Evolutionary conservation across 2,888 invertebrate species (phyloP).

Genomic region (Microchrysa polita): DNA sequence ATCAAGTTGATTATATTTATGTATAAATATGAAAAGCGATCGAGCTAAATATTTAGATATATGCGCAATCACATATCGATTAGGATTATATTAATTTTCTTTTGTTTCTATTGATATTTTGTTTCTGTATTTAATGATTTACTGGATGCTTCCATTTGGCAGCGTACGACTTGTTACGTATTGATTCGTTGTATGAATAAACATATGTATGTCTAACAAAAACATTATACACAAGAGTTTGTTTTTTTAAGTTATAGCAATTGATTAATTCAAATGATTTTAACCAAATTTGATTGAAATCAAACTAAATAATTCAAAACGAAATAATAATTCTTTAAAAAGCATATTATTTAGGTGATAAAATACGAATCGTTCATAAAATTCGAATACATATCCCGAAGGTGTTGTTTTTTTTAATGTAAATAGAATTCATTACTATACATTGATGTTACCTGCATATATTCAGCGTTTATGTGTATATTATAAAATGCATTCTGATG

Average conservation of each 20-base stretch:
- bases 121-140: not conserved
- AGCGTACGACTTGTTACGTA: not conserved
- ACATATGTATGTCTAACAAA: slow-evolving; percentile 4
- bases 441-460: slow-evolving; percentile 15
- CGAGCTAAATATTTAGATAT: slow-evolving; percentile 29
- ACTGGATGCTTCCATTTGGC: not conserved
- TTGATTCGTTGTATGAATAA: slow-evolving; percentile 3
- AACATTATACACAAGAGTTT: not conserved
- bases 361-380: slow-evolving; percentile 36
- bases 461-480: slow-evolving; percentile 16
- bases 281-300: no score
- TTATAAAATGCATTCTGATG: slow-evolving; percentile 1
- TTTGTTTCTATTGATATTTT: slow-evolving; percentile 25
- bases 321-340: slow-evolving; percentile 26
- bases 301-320: slow-evolving; percentile 14
- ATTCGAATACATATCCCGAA: slow-evolving; percentile 10
- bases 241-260: slow-evolving; percentile 6
- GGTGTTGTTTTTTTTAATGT: slow-evolving; percentile 26
- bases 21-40: slow-evolving; percentile 42
- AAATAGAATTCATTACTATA: slow-evolving; percentile 18
- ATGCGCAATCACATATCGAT: slow-evolving; percentile 35
- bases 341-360: slow-evolving; percentile 34
- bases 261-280: not conserved
- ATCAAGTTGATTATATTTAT: slow-evolving; percentile 12
- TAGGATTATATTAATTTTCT: slow-evolving; percentile 5